A percentile compares a stretch with the other conserved stretches of the same genome.
These are phyloP conservation scores for Naso thynnoides DNA, from an alignment of 2,797 vertebrate genomes.

Conservation along the genomic window DNA sequence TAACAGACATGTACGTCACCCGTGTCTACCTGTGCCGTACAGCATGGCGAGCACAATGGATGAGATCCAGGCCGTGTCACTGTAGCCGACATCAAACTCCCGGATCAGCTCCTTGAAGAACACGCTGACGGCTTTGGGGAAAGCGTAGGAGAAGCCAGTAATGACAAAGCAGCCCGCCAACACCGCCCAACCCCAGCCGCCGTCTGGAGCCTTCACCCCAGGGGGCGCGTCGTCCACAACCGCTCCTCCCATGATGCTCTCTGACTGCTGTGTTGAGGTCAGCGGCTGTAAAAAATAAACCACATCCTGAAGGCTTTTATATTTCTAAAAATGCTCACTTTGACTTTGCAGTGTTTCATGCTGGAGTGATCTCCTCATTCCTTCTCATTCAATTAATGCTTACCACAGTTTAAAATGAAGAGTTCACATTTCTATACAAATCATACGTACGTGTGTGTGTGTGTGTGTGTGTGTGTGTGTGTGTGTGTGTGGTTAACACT, in stretches of 20 bases:
- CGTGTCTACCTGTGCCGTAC: slow-evolving; percentile 90
- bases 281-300: slow-evolving; percentile 16
- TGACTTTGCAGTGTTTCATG: not conserved
- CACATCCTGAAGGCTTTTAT: not conserved
- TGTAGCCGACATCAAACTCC: slow-evolving; percentile 93
- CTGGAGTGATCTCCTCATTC: too few species aligned
- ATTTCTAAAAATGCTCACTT: not conserved
- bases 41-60: slow-evolving; percentile 96
- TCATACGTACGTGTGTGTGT: too few species aligned
- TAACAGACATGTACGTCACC: not conserved
- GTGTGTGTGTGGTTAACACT: too few species aligned
- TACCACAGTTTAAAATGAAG: too few species aligned
- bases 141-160: slow-evolving; percentile 97
- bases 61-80: slow-evolving; percentile 95
- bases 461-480: too few species aligned
- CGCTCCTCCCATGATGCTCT: slow-evolving; percentile 89
- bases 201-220: slow-evolving; percentile 91
- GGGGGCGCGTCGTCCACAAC: slow-evolving; percentile 87
- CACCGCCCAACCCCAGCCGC: slow-evolving; percentile 96
- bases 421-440: too few species aligned
- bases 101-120: slow-evolving; percentile 95
- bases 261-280: slow-evolving; percentile 33
- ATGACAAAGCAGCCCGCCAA: slow-evolving; percentile 92
- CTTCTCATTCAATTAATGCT: too few species aligned
- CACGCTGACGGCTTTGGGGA: slow-evolving; percentile 95